A percentile compares a stretch with the other conserved stretches of the same genome.
Evolutionary conservation across 2,888 invertebrate species (phyloP).

Genomic region (Luperina nickerlii): DNA sequence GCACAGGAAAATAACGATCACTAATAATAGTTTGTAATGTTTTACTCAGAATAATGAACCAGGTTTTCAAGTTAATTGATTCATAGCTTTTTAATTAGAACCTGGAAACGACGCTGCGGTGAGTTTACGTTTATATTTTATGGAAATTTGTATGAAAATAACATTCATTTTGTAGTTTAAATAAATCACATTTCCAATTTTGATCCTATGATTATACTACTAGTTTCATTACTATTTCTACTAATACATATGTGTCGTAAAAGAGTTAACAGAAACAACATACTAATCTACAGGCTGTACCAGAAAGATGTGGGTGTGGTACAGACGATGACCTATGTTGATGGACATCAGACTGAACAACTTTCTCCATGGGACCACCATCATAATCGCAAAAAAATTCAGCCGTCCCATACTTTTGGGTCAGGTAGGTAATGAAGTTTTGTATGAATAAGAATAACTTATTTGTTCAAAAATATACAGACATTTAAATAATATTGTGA

Average conservation of each 20-base stretch:
- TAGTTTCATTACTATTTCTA: background rate
- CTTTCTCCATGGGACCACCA: too few relatives aligned
- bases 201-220: background rate
- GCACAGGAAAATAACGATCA: constrained; percentile 29
- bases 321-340: too few relatives aligned
- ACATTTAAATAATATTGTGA: too few relatives aligned
- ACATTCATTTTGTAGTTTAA: background rate
- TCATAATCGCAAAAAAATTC: too few relatives aligned
- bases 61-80: constrained; percentile 59
- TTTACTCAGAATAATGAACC: constrained; percentile 43
- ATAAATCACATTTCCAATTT: background rate
- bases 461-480: too few relatives aligned
- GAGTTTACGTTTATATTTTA: constrained; percentile 21
- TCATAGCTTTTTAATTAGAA: constrained; percentile 60
- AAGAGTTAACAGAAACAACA: background rate
- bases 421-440: too few relatives aligned
- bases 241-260: background rate
- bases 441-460: too few relatives aligned
- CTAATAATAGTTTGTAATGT: constrained; percentile 42
- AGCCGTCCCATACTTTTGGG: too few relatives aligned
- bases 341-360: too few relatives aligned
- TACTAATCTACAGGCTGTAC: background rate
- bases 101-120: constrained; percentile 22
- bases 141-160: constrained; percentile 9
- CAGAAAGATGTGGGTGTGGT: background rate